Conservation (phyloP, 1,140 invertebrate species). For the Papilio dardanus region DNA sequence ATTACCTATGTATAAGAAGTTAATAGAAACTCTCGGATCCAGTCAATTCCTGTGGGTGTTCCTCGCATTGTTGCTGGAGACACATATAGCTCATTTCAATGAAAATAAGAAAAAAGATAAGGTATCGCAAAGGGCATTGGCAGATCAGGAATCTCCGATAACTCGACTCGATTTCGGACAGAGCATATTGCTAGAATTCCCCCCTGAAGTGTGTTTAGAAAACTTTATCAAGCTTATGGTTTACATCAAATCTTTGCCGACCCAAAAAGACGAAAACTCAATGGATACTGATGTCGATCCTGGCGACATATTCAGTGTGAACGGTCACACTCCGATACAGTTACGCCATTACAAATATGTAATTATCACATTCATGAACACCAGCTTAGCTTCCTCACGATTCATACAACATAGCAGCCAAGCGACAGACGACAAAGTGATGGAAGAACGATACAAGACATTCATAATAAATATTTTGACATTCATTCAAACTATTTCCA, state of each 20-base stretch:
- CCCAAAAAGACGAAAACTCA: slow-evolving; percentile 82
- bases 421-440: slow-evolving; percentile 74
- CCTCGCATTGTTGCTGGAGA: slow-evolving; percentile 87
- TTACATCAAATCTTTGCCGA: slow-evolving; percentile 86
- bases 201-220: slow-evolving; percentile 84
- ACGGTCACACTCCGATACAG: slow-evolving; percentile 86
- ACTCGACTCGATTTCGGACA: slow-evolving; percentile 88
- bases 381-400: slow-evolving; percentile 85
- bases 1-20: slow-evolving; percentile 89
- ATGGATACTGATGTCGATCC: slow-evolving; percentile 66
- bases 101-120: slow-evolving; percentile 70
- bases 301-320: slow-evolving; percentile 87
- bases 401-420: slow-evolving; percentile 87
- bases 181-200: slow-evolving; percentile 86
- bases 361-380: slow-evolving; percentile 87
- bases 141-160: slow-evolving; percentile 71
- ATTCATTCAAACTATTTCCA: slow-evolving; percentile 86
- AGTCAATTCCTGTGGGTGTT: slow-evolving; percentile 90
- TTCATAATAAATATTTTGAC: slow-evolving; percentile 87
- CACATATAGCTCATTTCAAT: slow-evolving; percentile 83
- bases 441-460: slow-evolving; percentile 85
- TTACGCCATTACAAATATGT: slow-evolving; percentile 92
- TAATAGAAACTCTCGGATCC: slow-evolving; percentile 88
- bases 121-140: slow-evolving; percentile 58
- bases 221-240: slow-evolving; percentile 86